Base-by-base conservation (phyloP, 2,888 invertebrate genomes). In the Zonitis immaculata region DNA sequence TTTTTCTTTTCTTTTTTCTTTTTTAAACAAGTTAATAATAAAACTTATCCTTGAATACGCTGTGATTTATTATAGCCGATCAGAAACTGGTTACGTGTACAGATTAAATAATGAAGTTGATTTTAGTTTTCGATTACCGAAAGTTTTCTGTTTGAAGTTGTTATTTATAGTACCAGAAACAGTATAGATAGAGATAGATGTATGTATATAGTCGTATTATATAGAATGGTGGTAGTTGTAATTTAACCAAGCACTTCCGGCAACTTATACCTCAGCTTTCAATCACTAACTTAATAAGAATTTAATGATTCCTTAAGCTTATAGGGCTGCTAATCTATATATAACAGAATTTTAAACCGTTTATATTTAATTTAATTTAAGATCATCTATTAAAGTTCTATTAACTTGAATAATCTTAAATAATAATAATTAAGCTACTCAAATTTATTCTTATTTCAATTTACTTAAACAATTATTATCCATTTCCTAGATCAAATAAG, bases 71-170 rank as follows among this genome's bases (percentile, higher is more conserved):
- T 55, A 44, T 54, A 42, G 42, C 28, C 32, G 20, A 32, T 43
- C 26, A 22, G 27, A 42, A 52, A 30, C 52, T 20, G 39, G 51
- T 56, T 58, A 56, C 56, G 56, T 59, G 59, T 48, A 44, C 30
- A 12, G 54, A 26, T 52, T 59, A 56, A 59, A 52, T 56, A 59
- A 59, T 52, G 56, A 56, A 56, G 48, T 59, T 56, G 26, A 44
- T 49, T 47, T 35, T 56, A 56, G 59, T 59, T 59, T 59, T 54
- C 56, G 52, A 56, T 56, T 54, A 56, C 47, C 52, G 47, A 59
- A 59, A 56, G 44, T 59, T 59, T 56, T 54, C 48, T 51, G 52
- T 53, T 52, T 55, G 43, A 52, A 52, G 25, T 43, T 42, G 18
- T 20, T n/a, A 20, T 16, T 28, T n/a, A 22, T 42, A n/a, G n/a